Conservation (phyloP, 2,113 vertebrate species). For the Apaloderma vittatum region DNA sequence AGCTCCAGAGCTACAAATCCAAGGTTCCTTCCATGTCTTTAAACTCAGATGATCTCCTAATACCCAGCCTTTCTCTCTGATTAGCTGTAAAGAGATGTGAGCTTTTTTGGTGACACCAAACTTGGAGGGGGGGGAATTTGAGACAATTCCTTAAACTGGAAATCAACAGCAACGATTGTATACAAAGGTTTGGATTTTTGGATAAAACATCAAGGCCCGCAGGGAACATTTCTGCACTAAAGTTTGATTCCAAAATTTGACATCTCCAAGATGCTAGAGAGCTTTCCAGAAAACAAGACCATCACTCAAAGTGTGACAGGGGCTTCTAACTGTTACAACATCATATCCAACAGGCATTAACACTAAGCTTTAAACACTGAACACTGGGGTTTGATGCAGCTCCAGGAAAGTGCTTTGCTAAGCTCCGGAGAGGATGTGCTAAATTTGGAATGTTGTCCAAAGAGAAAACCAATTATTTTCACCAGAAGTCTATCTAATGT, state of each 20-base stretch:
- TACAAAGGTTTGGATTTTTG: constrained; percentile 22
- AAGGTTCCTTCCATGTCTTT: background rate
- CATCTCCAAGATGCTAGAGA: constrained; percentile 50
- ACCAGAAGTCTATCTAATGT: constrained; percentile 4
- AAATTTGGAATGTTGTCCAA: constrained; percentile 29
- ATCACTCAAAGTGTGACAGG: constrained; percentile 60
- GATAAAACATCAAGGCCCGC: constrained; percentile 19
- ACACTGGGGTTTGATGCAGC: background rate
- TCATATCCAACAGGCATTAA: constrained; percentile 35
- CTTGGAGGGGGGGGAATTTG: background rate
- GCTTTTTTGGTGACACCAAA: background rate
- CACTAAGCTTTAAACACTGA: background rate
- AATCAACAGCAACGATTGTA: constrained; percentile 30
- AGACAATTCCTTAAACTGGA: background rate
- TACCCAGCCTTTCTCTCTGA: background rate
- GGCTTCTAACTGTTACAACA: constrained; percentile 45
- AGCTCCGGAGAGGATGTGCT: constrained; percentile 11
- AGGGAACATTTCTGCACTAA: constrained; percentile 5
- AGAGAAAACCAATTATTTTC: constrained; percentile 42
- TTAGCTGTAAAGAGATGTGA: background rate
- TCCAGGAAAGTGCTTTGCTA: constrained; percentile 47
- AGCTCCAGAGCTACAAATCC: background rate
- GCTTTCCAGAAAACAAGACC: constrained; percentile 57
- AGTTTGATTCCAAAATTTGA: constrained; percentile 49
- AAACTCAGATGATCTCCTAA: background rate